Conservation (phyloP, 2,113 vertebrate genomes). For the Pygoscelis adeliae region DNA sequence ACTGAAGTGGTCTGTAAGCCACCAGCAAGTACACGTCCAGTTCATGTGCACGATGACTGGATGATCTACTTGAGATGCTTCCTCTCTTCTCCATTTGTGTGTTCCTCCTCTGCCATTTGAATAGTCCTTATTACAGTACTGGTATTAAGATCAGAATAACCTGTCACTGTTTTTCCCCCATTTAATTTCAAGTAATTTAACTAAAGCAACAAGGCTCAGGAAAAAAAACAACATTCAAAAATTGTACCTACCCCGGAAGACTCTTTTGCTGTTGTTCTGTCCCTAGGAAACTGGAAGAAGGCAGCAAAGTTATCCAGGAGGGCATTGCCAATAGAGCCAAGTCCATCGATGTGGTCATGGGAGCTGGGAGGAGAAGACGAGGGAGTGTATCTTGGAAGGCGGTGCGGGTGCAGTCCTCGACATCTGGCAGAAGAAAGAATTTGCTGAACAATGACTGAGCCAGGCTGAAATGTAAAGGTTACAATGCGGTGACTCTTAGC, state of each 20-base stretch:
- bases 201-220: neutral
- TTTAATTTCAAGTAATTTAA: neutral
- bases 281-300: neutral
- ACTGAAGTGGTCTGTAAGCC: neutral
- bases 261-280: neutral
- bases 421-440: neutral
- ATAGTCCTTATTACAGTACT: neutral
- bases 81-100: neutral
- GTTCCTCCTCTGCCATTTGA: neutral
- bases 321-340: neutral
- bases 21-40: neutral
- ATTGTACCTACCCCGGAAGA: neutral
- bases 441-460: neutral
- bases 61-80: neutral
- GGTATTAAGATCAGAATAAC: neutral
- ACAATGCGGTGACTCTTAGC: neutral
- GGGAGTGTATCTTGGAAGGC: neutral
- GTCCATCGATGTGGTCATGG: neutral
- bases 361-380: neutral
- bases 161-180: neutral
- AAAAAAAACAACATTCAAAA: neutral
- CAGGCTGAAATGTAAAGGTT: neutral
- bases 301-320: neutral
- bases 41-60: neutral
- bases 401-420: fast-evolving